phyloP scores from a whole-genome alignment of 2,797 vertebrate species.

The Rhinoraja longicauda region DNA sequence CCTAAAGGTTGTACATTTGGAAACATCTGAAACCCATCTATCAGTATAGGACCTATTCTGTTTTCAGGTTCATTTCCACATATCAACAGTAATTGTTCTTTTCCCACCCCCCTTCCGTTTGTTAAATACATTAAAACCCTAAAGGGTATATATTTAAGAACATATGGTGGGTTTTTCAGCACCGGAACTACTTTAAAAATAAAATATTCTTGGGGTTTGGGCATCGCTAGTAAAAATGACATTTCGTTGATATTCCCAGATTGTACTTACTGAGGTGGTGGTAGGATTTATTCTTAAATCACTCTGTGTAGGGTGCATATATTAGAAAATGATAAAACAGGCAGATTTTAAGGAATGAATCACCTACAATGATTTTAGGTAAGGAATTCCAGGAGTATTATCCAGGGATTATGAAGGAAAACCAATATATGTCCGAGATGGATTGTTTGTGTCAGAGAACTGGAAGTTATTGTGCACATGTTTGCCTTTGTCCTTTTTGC shows the following conservation, averaged over 20 bases:
- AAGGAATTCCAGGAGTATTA: neutral
- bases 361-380: neutral
- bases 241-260: neutral
- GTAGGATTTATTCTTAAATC: neutral
- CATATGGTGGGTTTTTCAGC: neutral
- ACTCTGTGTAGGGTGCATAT: too few species aligned
- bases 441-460: too few species aligned
- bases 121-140: slow-evolving; percentile 8
- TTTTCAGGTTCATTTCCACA: slow-evolving; percentile 23
- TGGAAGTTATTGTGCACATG: too few species aligned
- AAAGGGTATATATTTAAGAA: neutral
- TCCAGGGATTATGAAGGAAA: neutral
- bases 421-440: neutral
- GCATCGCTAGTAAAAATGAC: neutral
- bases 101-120: neutral
- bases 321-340: too few species aligned
- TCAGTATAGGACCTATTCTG: neutral
- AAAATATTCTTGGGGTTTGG: neutral
- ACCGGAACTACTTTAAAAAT: neutral
- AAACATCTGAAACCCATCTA: slow-evolving; percentile 28
- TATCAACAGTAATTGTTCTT: neutral
- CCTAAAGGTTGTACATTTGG: slow-evolving; percentile 27
- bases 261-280: neutral
- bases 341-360: too few species aligned
- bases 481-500: too few species aligned